Base-by-base conservation (phyloP, 2,888 invertebrate species). In the Agapetus fuscipes region DNA sequence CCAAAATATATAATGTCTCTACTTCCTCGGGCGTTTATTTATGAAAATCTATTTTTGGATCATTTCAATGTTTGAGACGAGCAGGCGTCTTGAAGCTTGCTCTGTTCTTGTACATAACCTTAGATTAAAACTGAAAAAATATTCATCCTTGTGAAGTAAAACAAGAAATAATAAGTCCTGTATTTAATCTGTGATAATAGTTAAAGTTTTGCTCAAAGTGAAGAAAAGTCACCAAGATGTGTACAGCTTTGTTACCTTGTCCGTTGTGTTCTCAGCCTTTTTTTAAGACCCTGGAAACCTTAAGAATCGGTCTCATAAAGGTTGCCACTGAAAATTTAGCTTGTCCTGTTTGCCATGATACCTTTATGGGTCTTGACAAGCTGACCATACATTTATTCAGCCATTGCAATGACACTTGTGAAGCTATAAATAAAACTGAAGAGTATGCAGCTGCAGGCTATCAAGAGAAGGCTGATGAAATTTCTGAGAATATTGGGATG, bases 311-410 rank as follows among this genome's bases (percentile, higher is more conserved):
- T 50, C 67, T 88, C 37, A 80, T 87, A 45, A 75, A 74, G 53
- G 82, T 82, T 27, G 82, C 86, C 11, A 84, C 83, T 32, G 77
- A 83, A 45, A 80, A 78, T 46, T 64, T 87, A 50, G 57, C 72
- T 37, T 88, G 88, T 56, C 87, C 87, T 10, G 76, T 87, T 44
- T 88, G 88, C 56, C 74, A 77, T 53, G 84, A 86, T 53, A 66
- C 78, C 50, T 66, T 87, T 13, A 62, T 75, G 46, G 87, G 87
- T 1, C 69, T 88, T 48, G 87, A 87, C 58, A 87, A 87, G 64
- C 65, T 87, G 34, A 87, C 87, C 1, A 84, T 87, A 54, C 87
- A 88, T 60, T 66, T 88, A 48, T 86, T 87, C 54, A 78, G 78
- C 43, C 87, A 87, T 56, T 73, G 78, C 3, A 62, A 64, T 28